phyloP scores from a whole-genome alignment of 1,140 invertebrate species.

The Lerema accius region DNA sequence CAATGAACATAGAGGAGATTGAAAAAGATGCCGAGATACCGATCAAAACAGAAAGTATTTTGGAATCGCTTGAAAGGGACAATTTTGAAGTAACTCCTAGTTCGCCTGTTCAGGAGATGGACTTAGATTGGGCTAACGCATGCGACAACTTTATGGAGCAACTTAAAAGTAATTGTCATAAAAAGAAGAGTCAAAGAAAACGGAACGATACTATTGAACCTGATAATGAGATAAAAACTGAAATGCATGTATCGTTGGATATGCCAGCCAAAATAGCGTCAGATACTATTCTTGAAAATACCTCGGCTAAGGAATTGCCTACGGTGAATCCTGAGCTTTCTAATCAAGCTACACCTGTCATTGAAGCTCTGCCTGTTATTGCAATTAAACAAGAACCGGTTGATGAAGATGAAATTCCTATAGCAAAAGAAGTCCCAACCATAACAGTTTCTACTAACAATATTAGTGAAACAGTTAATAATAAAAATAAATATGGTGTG shows the following conservation, averaged over 20 bases:
- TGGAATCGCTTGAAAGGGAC: slow-evolving; percentile 48
- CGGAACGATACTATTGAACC: slow-evolving; percentile 55
- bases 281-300: background rate
- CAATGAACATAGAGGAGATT: slow-evolving; percentile 78
- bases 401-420: slow-evolving; percentile 57
- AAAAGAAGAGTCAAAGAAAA: slow-evolving; percentile 84
- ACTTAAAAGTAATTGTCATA: slow-evolving; percentile 83
- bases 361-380: slow-evolving; percentile 24
- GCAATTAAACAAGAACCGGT: slow-evolving; percentile 72
- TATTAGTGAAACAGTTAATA: slow-evolving; percentile 12
- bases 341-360: background rate
- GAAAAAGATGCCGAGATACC: slow-evolving; percentile 70
- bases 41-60: slow-evolving; percentile 70
- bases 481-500: slow-evolving; percentile 42
- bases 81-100: slow-evolving; percentile 26
- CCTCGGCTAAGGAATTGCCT: background rate
- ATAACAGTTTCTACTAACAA: slow-evolving; percentile 23
- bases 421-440: slow-evolving; percentile 32
- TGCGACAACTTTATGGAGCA: slow-evolving; percentile 90
- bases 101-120: slow-evolving; percentile 71
- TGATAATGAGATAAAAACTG: slow-evolving; percentile 55
- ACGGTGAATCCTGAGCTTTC: background rate
- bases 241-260: slow-evolving; percentile 40
- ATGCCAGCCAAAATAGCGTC: background rate
- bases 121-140: slow-evolving; percentile 83